Evolutionary conservation across 2,888 invertebrate species (phyloP).

Genomic region (Lutraria lutraria): DNA sequence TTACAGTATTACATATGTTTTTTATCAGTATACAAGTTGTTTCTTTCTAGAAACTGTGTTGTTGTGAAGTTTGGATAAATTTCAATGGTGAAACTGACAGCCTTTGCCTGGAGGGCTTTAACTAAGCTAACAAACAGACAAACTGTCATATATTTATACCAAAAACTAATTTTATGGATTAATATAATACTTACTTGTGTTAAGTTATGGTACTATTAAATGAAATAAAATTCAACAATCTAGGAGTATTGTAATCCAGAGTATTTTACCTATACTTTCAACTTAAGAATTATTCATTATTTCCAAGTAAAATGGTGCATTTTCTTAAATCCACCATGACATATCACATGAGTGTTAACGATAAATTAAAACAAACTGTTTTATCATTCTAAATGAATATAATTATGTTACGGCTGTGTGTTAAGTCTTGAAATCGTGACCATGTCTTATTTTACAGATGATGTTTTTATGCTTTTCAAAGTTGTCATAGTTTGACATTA

Average conservation of each 20-base stretch:
- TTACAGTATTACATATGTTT: background rate
- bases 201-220: background rate
- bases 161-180: constrained; percentile 6
- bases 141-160: background rate
- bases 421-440: constrained; percentile 9
- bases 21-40: background rate
- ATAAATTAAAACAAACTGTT: background rate
- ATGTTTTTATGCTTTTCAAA: constrained; percentile 20
- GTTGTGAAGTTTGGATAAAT: constrained; percentile 2
- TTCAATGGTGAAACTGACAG: background rate
- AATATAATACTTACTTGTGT: background rate
- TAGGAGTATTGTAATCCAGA: background rate
- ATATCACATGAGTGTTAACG: background rate
- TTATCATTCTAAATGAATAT: background rate
- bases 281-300: background rate
- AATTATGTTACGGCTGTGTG: background rate
- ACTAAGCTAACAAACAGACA: background rate
- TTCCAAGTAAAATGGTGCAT: constrained; percentile 21
- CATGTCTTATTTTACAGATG: background rate
- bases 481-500: constrained; percentile 21
- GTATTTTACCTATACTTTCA: background rate
- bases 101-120: constrained; percentile 10
- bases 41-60: background rate
- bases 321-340: background rate
- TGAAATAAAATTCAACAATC: background rate